These are phyloP conservation scores for Dysdera silvatica DNA, from an alignment of 1,140 invertebrate species.

Conservation along the genomic window DNA sequence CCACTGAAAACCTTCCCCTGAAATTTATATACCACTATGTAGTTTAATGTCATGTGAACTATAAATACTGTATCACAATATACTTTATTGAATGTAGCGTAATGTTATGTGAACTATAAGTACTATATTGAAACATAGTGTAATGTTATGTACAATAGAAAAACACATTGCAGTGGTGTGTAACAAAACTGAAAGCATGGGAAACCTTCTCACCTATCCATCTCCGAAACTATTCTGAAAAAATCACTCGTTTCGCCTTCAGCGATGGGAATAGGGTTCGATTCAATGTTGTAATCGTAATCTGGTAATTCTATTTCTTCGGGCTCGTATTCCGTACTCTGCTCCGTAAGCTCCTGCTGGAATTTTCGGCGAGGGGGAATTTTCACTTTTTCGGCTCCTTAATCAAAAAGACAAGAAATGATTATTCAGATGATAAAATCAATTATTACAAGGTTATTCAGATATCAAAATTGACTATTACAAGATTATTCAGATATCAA, in stretches of 20 bases:
- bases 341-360: constrained; percentile 71
- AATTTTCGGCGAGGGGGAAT: constrained; percentile 71
- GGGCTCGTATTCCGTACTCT: constrained; percentile 53
- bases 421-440: too few relatives aligned
- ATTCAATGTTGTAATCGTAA: constrained; percentile 62
- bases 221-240: constrained; percentile 73
- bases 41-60: constrained; percentile 21
- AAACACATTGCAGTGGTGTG: neutral
- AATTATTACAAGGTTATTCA: too few relatives aligned
- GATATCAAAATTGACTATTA: too few relatives aligned
- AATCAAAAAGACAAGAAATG: neutral
- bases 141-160: too few relatives aligned
- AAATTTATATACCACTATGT: constrained; percentile 23
- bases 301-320: constrained; percentile 46
- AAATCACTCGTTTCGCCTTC: constrained; percentile 52
- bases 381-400: constrained; percentile 55
- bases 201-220: constrained; percentile 48
- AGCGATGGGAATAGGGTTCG: constrained; percentile 40
- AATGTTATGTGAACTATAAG: too few relatives aligned
- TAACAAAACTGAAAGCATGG: constrained; percentile 20
- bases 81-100: too few relatives aligned
- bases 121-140: too few relatives aligned
- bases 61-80: constrained; percentile 4
- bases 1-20: constrained; percentile 74
- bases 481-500: too few relatives aligned